phyloP scores from a whole-genome alignment of 2,888 invertebrate species.

The Epinotia bilunana region DNA sequence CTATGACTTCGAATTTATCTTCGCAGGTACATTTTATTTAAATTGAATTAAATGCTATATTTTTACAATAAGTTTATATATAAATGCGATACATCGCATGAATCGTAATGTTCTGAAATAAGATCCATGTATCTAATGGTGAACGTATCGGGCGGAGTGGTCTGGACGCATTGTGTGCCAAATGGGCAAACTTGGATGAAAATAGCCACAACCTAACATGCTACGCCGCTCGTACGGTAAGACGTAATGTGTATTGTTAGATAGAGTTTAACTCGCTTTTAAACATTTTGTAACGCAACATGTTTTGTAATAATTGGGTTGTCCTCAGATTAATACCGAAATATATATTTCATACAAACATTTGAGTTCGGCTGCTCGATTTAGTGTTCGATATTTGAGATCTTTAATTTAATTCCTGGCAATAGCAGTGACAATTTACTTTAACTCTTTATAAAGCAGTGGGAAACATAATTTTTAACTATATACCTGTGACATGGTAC shows the following conservation, averaged over 20 bases:
- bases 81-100: slow-evolving; percentile 30
- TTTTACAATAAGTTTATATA: slow-evolving; percentile 9
- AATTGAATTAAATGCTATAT: background rate
- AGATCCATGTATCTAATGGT: slow-evolving; percentile 38
- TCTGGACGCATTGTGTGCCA: slow-evolving; percentile 41
- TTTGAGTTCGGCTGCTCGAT: no score
- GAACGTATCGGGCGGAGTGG: slow-evolving; percentile 31
- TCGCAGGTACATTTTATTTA: background rate
- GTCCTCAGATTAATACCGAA: background rate
- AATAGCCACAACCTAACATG: slow-evolving; percentile 32
- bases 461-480: no score
- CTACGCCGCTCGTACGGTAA: slow-evolving; percentile 17
- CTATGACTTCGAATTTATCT: no score
- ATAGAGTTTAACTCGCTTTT: slow-evolving; percentile 20
- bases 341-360: background rate
- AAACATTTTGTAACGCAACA: background rate
- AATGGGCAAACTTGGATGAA: slow-evolving; percentile 43
- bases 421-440: no score
- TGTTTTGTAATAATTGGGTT: background rate
- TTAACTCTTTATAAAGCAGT: no score
- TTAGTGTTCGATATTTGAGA: no score
- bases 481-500: no score
- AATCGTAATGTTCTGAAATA: slow-evolving; percentile 33
- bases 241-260: slow-evolving; percentile 26
- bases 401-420: no score